Conservation (phyloP, 2,888 invertebrate species). For the Ceratothoa steindachneri region DNA sequence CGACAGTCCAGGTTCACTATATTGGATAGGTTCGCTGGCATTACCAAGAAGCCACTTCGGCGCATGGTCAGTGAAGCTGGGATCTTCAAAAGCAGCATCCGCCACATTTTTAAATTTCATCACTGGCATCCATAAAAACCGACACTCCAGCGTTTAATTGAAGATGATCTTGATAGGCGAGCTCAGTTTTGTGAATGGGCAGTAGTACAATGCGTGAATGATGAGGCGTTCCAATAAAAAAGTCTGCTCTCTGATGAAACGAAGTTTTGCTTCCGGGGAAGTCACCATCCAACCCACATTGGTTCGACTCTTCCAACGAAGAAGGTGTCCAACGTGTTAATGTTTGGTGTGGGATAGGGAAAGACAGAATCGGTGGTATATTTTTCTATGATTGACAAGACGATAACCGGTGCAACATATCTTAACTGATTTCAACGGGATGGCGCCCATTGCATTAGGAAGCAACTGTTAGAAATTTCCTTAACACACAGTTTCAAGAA, state of each 20-base stretch:
- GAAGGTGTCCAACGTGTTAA: neutral
- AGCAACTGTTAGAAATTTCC: neutral
- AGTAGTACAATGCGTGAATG: neutral
- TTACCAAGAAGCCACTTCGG: neutral
- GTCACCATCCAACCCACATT: neutral
- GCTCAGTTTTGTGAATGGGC: neutral
- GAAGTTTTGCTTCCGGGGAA: neutral
- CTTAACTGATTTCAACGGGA: too few species aligned
- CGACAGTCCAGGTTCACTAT: too few species aligned
- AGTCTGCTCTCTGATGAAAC: neutral
- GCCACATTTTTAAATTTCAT: neutral
- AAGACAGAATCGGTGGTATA: too few species aligned
- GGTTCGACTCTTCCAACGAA: too few species aligned
- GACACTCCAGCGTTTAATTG: neutral
- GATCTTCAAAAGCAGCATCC: neutral
- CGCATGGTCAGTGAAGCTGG: neutral
- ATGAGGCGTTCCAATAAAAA: neutral
- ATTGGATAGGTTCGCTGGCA: neutral
- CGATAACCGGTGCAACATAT: too few species aligned
- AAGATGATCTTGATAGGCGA: slow-evolving; percentile 11
- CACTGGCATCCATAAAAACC: slow-evolving; percentile 1
- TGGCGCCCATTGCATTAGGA: neutral
- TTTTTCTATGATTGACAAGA: too few species aligned
- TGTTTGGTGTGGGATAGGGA: too few species aligned
- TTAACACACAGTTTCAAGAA: too few species aligned